These are phyloP conservation scores for Amphiduros pacificus DNA, from an alignment of 2,888 invertebrate species.

Conservation along the genomic window DNA sequence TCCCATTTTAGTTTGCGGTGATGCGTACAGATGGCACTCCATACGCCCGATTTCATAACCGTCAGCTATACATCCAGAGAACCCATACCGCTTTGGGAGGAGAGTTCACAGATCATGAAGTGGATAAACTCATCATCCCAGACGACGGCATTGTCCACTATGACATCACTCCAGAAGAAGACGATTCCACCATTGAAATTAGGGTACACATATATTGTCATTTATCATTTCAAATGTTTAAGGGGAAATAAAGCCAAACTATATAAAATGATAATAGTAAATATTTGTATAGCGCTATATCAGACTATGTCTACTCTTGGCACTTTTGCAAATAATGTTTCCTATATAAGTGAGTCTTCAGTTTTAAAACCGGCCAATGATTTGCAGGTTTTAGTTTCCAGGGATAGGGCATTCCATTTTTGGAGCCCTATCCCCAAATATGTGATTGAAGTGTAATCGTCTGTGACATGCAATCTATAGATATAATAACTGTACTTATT, in stretches of 20 bases:
- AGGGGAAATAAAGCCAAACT: no score
- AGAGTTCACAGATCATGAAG: neutral
- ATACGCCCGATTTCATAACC: constrained; percentile 26
- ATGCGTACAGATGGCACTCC: constrained; percentile 28
- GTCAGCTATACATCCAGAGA: constrained; percentile 24
- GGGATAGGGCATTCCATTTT: no score
- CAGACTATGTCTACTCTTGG: no score
- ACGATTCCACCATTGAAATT: constrained; percentile 8
- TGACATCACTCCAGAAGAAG: constrained; percentile 21
- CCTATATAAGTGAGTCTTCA: neutral
- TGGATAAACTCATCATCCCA: constrained; percentile 26
- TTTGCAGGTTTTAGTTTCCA: no score
- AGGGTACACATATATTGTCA: neutral
- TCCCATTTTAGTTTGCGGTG: constrained; percentile 35
- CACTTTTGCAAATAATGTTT: neutral
- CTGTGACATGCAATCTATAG: no score
- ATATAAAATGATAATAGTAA: no score
- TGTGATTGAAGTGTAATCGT: no score
- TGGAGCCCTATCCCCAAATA: no score
- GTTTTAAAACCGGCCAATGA: no score
- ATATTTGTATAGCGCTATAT: no score
- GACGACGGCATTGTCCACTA: constrained; percentile 28
- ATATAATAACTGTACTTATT: no score
- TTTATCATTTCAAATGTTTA: no score
- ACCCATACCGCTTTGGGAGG: constrained; percentile 3